A percentile compares a stretch with the other conserved stretches of the same genome.
phyloP scores from a whole-genome alignment of 2,797 vertebrate genomes.

The Cuniculus paca region DNA sequence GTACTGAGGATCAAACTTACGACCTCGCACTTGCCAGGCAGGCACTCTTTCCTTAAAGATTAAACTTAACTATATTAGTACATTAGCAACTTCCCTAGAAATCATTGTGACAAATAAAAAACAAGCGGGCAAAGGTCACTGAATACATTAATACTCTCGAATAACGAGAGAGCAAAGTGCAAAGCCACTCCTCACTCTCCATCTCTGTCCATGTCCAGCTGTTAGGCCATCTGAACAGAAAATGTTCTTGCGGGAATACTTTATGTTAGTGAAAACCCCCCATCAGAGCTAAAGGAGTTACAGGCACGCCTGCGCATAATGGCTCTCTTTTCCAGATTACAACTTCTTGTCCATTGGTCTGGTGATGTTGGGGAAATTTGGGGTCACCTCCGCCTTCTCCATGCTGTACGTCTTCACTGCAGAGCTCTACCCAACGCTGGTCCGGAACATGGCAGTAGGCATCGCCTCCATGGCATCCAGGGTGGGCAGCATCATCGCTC shows the following conservation, averaged over 20 bases:
- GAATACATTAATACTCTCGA: conserved; percentile 6
- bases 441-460: conserved; percentile 95
- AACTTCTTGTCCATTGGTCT: conserved; percentile 87
- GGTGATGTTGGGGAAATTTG: conserved; percentile 96
- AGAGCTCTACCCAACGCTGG: conserved; percentile 95
- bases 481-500: conserved; percentile 95
- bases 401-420: conserved; percentile 96
- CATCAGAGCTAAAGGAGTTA: neutral
- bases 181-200: neutral
- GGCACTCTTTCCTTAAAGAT: no score
- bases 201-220: neutral
- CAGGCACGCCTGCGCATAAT: neutral
- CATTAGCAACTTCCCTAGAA: conserved; percentile 22
- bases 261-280: conserved; percentile 39
- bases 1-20: no score
- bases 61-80: conserved; percentile 68
- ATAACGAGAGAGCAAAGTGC: neutral
- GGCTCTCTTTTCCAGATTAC: conserved; percentile 86
- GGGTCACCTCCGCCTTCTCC: conserved; percentile 94
- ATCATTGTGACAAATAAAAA: neutral
- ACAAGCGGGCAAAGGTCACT: conserved; percentile 34
- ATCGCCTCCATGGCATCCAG: conserved; percentile 94
- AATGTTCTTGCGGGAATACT: neutral
- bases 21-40: no score
- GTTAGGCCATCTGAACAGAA: neutral